A percentile compares a stretch with the other conserved stretches of the same genome.
phyloP scores from a whole-genome alignment of 2,797 vertebrate genomes.

The Babyrousa celebensis region DNA sequence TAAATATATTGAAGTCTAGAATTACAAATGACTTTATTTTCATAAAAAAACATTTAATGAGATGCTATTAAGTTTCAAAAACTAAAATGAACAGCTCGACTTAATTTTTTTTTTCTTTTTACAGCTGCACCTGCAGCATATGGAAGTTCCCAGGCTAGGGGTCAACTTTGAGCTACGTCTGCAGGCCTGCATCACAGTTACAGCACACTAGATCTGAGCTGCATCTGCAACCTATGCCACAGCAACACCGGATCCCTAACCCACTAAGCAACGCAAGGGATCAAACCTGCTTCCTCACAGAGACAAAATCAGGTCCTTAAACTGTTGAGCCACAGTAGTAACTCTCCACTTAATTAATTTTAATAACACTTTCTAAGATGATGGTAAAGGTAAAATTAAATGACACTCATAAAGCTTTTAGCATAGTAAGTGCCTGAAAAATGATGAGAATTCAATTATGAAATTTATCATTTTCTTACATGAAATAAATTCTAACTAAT shows the following conservation, averaged over 20 bases:
- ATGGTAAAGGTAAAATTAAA: neutral
- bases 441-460: neutral
- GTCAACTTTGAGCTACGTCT: too few species aligned
- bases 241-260: too few species aligned
- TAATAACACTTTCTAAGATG: neutral
- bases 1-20: neutral
- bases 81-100: neutral
- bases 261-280: too few species aligned
- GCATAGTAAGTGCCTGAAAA: neutral
- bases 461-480: neutral
- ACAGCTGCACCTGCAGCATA: too few species aligned
- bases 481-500: neutral
- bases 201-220: too few species aligned
- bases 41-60: constrained; percentile 32
- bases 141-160: too few species aligned
- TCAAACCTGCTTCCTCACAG: too few species aligned
- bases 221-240: too few species aligned
- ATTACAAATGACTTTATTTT: neutral
- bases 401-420: neutral
- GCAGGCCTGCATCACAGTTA: too few species aligned
- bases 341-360: neutral
- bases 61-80: constrained; percentile 44
- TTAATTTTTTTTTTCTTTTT: neutral
- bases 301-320: too few species aligned
- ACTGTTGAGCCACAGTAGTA: too few species aligned